phyloP scores from a whole-genome alignment of 2,113 vertebrate species.

The Pagrus major region DNA sequence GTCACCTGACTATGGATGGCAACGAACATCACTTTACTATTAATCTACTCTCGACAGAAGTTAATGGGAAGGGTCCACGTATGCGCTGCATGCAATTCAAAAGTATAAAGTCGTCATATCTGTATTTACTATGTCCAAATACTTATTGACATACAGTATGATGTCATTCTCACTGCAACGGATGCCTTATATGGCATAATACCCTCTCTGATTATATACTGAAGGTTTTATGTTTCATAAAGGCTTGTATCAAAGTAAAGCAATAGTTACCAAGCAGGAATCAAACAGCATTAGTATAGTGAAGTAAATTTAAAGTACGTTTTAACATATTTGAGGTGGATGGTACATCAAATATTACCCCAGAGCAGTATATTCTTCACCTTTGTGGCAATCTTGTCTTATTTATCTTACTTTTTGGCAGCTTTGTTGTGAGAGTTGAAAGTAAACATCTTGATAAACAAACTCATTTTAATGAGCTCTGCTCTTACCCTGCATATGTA shows the following conservation, averaged over 20 bases:
- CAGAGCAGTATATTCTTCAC: constrained; percentile 8
- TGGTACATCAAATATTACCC: constrained; percentile 8
- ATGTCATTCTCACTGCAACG: not conserved
- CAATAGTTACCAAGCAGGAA: too few species aligned
- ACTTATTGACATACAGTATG: too few species aligned
- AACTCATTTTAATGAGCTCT: not conserved
- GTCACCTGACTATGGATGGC: too few species aligned
- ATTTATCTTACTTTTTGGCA: not conserved
- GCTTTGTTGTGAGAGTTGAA: not conserved
- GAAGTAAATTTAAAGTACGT: not conserved
- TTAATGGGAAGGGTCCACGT: too few species aligned
- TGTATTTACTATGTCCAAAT: not conserved
- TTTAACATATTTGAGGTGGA: not conserved
- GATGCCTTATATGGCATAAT: not conserved
- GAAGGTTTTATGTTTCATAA: not conserved
- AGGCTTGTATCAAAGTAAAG: too few species aligned
- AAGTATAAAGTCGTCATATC: too few species aligned
- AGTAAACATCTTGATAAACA: not conserved
- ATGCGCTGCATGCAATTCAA: too few species aligned
- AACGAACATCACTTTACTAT: too few species aligned
- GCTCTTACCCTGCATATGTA: not conserved
- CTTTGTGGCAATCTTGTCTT: not conserved
- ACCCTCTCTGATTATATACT: too few species aligned
- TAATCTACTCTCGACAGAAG: too few species aligned
- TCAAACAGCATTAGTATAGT: too few species aligned